Evolutionary conservation across 2,113 vertebrate genomes (phyloP).

Genomic region (Megaleporinus macrocephalus): DNA sequence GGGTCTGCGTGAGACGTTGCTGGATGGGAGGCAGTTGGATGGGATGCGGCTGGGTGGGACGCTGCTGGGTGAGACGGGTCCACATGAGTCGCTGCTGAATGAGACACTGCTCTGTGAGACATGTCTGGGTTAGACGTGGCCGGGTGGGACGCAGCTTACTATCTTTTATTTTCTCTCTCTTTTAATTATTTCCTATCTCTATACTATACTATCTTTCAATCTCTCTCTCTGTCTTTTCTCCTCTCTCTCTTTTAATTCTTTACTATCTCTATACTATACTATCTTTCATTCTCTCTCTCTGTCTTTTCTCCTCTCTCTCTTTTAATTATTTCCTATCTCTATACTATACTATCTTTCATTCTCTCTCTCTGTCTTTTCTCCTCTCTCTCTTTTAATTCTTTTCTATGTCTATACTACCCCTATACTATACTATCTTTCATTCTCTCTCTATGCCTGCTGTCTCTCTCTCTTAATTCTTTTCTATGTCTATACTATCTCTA

Average conservation of each 20-base stretch:
- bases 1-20: no score
- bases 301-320: neutral
- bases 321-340: neutral
- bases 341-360: neutral
- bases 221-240: slow-evolving; percentile 23
- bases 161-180: no score
- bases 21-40: no score
- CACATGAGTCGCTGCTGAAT: no score
- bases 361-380: slow-evolving; percentile 42
- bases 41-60: no score
- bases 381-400: slow-evolving; percentile 32
- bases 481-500: no score
- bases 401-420: slow-evolving; percentile 63
- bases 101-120: no score
- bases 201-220: neutral
- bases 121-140: no score
- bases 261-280: neutral
- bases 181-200: no score
- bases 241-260: slow-evolving; percentile 64
- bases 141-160: no score
- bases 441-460: neutral
- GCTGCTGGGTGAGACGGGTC: no score
- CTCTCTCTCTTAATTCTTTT: no score
- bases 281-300: neutral
- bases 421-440: slow-evolving; percentile 46